Percentiles rank a stretch among this genome's conserved stretches.
phyloP scores from a whole-genome alignment of 2,797 vertebrate genomes.

The Iguana delicatissima region DNA sequence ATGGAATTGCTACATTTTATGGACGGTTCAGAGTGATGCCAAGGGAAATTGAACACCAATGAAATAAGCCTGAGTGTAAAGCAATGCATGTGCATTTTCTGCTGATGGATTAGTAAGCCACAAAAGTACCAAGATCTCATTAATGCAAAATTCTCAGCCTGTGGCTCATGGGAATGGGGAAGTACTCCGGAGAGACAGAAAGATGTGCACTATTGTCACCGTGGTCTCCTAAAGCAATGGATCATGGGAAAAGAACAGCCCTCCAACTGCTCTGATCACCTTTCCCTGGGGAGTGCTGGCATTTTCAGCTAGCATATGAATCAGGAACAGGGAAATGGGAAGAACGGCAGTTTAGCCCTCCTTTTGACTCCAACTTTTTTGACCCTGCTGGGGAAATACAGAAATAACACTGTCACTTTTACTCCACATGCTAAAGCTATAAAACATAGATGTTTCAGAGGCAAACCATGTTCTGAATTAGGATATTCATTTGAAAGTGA shows the following conservation, averaged over 20 bases:
- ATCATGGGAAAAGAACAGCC: constrained; percentile 18
- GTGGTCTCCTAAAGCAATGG: constrained; percentile 30
- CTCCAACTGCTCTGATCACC: constrained; percentile 36
- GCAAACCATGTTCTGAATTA: constrained; percentile 19
- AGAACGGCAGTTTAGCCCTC: not conserved
- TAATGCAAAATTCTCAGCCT: constrained; percentile 58
- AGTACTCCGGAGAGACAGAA: constrained; percentile 37
- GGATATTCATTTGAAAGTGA: not conserved
- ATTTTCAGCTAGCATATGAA: constrained; percentile 42
- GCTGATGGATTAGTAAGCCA: constrained; percentile 61
- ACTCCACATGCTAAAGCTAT: constrained; percentile 4
- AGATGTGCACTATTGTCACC: constrained; percentile 6
- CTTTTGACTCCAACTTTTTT: constrained; percentile 27
- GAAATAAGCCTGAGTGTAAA: constrained; percentile 59
- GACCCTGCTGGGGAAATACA: not conserved
- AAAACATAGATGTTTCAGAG: constrained; percentile 25
- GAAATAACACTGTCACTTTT: constrained; percentile 23
- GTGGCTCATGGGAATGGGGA: constrained; percentile 41
- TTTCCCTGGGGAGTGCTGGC: constrained; percentile 34
- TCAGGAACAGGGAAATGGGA: constrained; percentile 33
- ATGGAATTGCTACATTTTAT: constrained; percentile 58
- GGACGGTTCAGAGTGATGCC: constrained; percentile 38
- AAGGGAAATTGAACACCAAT: constrained; percentile 52
- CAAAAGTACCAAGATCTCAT: constrained; percentile 59
- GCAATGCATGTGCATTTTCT: constrained; percentile 59